Base-by-base conservation (phyloP, 2,888 invertebrate genomes). In the Anthophora plumipes region DNA sequence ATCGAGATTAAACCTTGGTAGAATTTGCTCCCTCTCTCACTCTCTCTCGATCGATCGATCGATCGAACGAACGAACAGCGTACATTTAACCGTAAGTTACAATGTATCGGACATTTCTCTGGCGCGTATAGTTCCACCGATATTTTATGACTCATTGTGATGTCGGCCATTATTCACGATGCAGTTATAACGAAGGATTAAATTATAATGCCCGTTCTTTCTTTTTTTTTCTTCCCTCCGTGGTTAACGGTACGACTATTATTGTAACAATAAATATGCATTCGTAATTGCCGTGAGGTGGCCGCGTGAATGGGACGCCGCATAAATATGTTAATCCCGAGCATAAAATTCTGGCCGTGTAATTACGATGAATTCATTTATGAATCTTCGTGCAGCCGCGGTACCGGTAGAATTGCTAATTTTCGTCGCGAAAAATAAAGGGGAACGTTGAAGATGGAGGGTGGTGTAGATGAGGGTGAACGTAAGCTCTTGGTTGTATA, bases 71-170 rank as follows among this genome's bases (percentile, higher is more conserved):
- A 61, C n/a, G 48, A 59, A 43, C 60, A 64, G 39, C 57, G 20
- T 25, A 37, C 37, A 71, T 50, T 67, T 76, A 72, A 80, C 69
- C 69, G 72, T 77, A 60, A 64, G 82, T 69, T 68, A 81, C 73
- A 82, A 67, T 77, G 81, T 81, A 81, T 81, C 77, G 82, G 69
- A 66, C 81, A 67, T 77, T 81, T 81, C 81, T 61, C 60, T 67
- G 57, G 55, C 76, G 60, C 76, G 77, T 75, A 77, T 70, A 80
- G 77, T 70, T 57, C 72, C 74, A 61, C 67, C 66, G 67, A 64
- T 82, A 77, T 77, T 82, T 82, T 82, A 82, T 82, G 82, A 70
- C 73, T 80, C 81, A 82, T 82, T 82, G 82, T 82, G 82, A 77
- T 82, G 82, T 81, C 82, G 81, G 67, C 77, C 77, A 81, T 82